Evolutionary conservation across 2,797 vertebrate species (phyloP).

Genomic region (Gobio occitaniae): DNA sequence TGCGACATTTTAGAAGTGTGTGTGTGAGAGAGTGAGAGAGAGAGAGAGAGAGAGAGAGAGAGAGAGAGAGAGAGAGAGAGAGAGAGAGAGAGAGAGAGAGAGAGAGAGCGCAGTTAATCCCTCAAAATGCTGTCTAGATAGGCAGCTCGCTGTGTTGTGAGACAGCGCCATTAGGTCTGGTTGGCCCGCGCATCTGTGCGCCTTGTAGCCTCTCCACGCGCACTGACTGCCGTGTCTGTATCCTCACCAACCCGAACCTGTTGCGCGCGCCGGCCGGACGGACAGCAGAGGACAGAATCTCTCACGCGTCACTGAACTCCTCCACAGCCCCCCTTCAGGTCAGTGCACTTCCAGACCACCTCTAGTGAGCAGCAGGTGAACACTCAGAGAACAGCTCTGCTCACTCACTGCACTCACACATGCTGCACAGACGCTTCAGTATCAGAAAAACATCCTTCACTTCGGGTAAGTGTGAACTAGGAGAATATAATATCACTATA

Average conservation of each 20-base stretch:
- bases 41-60: too few species aligned
- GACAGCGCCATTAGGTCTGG: background rate
- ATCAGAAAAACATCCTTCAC: constrained; percentile 59
- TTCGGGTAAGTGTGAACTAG: constrained; percentile 67
- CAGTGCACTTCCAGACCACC: constrained; percentile 48
- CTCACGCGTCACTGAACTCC: background rate
- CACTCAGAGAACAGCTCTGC: background rate
- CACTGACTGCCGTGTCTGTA: background rate
- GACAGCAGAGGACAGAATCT: too few species aligned
- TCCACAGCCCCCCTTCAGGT: constrained; percentile 51
- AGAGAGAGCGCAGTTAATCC: background rate
- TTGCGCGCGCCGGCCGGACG: background rate
- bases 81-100: background rate
- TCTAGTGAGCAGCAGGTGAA: constrained; percentile 14
- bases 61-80: too few species aligned
- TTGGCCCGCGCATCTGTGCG: constrained; percentile 13
- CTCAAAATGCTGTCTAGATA: background rate
- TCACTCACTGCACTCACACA: background rate
- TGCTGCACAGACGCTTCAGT: constrained; percentile 67
- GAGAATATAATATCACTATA: background rate
- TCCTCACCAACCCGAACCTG: constrained; percentile 2
- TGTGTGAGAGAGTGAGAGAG: background rate
- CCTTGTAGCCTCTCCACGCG: background rate
- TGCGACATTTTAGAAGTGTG: too few species aligned
- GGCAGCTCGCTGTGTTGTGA: background rate